Conservation (phyloP, 2,113 vertebrate genomes). For the Ailuropoda melanoleuca region DNA sequence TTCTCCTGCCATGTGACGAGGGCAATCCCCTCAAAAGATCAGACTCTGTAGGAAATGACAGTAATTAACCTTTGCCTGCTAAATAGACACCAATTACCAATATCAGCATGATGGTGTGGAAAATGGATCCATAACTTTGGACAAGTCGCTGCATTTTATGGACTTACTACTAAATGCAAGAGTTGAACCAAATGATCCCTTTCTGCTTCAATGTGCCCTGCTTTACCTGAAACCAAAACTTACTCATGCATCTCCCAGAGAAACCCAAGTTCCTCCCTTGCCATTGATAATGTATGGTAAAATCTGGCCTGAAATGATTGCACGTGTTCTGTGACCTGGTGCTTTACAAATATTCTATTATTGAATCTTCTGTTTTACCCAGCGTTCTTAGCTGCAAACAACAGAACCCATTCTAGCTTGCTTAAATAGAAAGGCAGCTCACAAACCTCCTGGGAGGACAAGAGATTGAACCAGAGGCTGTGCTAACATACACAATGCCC, state of each 20-base stretch:
- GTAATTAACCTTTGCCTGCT: background rate
- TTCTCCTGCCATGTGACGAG: background rate
- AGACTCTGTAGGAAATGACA: background rate
- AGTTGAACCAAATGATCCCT: background rate
- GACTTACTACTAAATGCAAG: background rate
- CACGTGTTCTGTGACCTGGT: background rate
- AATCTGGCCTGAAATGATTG: background rate
- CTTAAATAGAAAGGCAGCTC: slow-evolving; percentile 10
- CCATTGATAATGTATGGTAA: background rate
- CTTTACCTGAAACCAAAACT: background rate
- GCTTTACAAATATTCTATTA: background rate
- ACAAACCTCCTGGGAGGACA: background rate
- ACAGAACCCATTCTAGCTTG: background rate
- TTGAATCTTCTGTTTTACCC: background rate
- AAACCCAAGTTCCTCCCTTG: background rate
- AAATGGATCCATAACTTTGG: background rate
- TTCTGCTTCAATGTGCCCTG: background rate
- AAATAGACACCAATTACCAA: background rate
- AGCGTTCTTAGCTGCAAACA: background rate
- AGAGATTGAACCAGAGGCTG: background rate
- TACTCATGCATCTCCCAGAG: background rate
- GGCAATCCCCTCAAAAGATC: background rate
- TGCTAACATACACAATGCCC: background rate
- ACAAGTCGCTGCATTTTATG: background rate
- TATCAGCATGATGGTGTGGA: background rate